Percentiles rank a stretch among this genome's conserved stretches.
Evolutionary conservation across 2,113 vertebrate genomes (phyloP).

Genomic region (Callithrix jacchus): DNA sequence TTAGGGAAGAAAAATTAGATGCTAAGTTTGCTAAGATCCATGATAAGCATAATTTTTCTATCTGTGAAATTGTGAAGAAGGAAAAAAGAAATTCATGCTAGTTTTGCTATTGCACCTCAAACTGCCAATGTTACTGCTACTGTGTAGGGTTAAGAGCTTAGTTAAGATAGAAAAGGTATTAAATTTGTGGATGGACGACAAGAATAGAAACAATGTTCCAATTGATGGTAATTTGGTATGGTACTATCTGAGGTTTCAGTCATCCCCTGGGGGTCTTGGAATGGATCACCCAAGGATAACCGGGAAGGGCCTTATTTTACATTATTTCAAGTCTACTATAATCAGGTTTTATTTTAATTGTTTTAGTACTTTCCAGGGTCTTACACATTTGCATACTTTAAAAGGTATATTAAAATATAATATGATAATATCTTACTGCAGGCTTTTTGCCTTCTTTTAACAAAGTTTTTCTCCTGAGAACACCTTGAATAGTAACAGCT

Average conservation of each 20-base stretch:
- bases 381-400: not conserved
- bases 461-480: constrained; percentile 95
- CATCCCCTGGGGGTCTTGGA: not conserved
- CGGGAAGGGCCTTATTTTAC: not conserved
- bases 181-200: not conserved
- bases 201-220: not conserved
- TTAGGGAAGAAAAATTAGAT: not conserved
- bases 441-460: constrained; percentile 99
- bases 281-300: not conserved
- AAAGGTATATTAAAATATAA: constrained; percentile 8
- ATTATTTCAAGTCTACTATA: not conserved
- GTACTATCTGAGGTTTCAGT: not conserved
- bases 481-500: constrained; percentile 96
- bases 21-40: not conserved
- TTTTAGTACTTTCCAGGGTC: not conserved
- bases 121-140: not conserved
- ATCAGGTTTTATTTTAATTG: not conserved
- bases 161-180: not conserved
- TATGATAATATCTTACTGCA: constrained; percentile 87
- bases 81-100: not conserved
- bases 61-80: not conserved
- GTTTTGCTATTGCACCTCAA: not conserved
- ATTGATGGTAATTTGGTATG: not conserved
- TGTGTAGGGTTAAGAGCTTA: not conserved
- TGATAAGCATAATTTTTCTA: not conserved